phyloP scores from a whole-genome alignment of 2,797 vertebrate genomes.

The Dipus sagitta region DNA sequence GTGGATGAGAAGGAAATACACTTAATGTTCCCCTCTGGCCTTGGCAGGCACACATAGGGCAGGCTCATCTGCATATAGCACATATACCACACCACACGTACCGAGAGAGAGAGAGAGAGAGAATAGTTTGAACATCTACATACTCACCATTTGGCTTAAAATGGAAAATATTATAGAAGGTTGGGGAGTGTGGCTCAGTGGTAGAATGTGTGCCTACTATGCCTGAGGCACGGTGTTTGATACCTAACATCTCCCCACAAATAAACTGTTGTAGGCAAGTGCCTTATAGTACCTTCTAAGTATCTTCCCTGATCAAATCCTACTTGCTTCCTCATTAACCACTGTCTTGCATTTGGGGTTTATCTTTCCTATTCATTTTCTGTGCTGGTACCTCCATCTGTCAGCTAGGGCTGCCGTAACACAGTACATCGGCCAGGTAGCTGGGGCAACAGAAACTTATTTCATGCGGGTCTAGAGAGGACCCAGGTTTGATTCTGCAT shows the following conservation, averaged over 20 bases:
- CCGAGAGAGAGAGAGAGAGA: background rate
- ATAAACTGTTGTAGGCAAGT: too few relatives aligned
- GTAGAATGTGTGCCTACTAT: background rate
- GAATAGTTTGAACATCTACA: background rate
- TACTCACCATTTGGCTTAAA: background rate
- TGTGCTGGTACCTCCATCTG: accelerated
- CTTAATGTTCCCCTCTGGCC: too few relatives aligned
- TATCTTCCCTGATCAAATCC: too few relatives aligned
- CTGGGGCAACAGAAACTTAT: background rate
- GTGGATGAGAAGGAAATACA: too few relatives aligned
- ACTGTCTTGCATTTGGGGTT: background rate
- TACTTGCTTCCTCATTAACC: background rate
- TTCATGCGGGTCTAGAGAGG: background rate
- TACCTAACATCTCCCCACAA: background rate
- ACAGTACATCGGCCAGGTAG: too few relatives aligned
- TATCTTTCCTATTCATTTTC: background rate
- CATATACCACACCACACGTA: background rate
- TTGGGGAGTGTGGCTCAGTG: background rate
- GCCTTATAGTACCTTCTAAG: background rate
- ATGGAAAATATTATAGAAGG: background rate
- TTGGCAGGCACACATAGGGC: too few relatives aligned
- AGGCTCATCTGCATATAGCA: too few relatives aligned
- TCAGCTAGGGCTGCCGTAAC: background rate
- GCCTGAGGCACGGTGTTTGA: background rate
- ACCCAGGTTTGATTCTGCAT: too few relatives aligned